Conservation (phyloP, 2,113 vertebrate genomes). For the Cottus gobio region DNA sequence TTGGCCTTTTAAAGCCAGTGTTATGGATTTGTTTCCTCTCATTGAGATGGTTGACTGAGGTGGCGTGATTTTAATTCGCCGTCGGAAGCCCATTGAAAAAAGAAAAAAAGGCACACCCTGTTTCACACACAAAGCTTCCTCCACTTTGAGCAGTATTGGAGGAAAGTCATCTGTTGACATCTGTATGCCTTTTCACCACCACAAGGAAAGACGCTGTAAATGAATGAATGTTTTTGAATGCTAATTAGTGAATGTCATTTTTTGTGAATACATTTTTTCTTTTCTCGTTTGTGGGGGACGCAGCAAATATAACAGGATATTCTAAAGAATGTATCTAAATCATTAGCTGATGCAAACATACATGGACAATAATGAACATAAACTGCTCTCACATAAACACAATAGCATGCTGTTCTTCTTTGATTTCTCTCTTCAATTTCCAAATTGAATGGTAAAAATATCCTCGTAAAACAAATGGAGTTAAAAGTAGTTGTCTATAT, state of each 20-base stretch:
- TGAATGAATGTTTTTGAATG: not conserved
- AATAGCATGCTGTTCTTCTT: no score
- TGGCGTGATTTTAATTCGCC: slow-evolving; percentile 52
- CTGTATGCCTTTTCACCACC: not conserved
- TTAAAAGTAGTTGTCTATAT: slow-evolving; percentile 7
- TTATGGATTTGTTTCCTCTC: slow-evolving; percentile 80
- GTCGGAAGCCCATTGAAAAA: slow-evolving; percentile 53
- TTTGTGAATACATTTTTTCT: not conserved
- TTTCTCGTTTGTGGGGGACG: not conserved
- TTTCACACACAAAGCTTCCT: slow-evolving; percentile 53
- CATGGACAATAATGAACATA: not conserved
- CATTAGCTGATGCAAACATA: not conserved
- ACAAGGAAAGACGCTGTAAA: not conserved
- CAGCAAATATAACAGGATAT: not conserved
- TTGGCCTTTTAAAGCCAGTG: slow-evolving; percentile 80
- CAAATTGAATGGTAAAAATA: not conserved
- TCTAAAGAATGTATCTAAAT: not conserved
- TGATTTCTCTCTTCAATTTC: no score
- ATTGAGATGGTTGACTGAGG: slow-evolving; percentile 62
- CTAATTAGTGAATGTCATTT: not conserved
- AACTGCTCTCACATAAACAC: not conserved
- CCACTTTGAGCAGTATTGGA: slow-evolving; percentile 12
- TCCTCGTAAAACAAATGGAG: not conserved
- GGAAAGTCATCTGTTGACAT: slow-evolving; percentile 3
- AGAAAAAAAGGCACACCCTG: slow-evolving; percentile 19